Base-by-base conservation (phyloP, 2,888 invertebrate species). In the Hirtodrosophila alboralis region DNA sequence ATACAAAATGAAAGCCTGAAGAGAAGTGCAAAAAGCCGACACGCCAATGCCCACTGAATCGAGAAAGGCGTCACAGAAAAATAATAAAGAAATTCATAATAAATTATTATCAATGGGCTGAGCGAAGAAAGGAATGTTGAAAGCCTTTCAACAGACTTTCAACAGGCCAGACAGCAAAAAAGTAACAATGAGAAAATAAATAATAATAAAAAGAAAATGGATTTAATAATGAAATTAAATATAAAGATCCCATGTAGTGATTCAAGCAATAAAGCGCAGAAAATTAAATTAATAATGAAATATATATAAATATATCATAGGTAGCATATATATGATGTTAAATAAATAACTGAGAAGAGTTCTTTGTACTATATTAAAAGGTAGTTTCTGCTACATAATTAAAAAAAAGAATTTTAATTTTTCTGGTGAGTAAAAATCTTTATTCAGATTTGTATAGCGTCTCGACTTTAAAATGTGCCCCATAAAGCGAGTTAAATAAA, bases 61-160 rank as follows among this genome's bases (percentile, higher is more conserved):
- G 38, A 52, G 47, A 34, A 14, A 41, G 45, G 31, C 34, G 26
- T 31, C 31, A 44, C 13, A 31, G 13, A 51, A 43, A 75, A 66
- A 67, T 71, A 74, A 74, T 74, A 61, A 74, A 74, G 74, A 74
- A 76, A 74, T 74, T 76, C 73, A 76, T 61, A 75, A 76, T 76
- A 67, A 74, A 73, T 74, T 74, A 75, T 73, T 75, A 66, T 72
- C 73, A 76, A 72, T 56, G 76, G 76, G 37, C 51, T 43, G 27
- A 23, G 33, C 44, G 16, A 30, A 30, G 36, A 30, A 45, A 43
- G 47, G 37, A 58, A 41, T 48, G 31, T 47, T 59, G 75, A 72
- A 71, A 73, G 58, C 33, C 58, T 73, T 70, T 70, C 73, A 61
- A 33, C 51, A 16, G 38, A 41, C 43, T 51, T 58, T 14, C 16